Base-by-base conservation (phyloP, 2,888 invertebrate genomes). In the Leptinotarsa haldemani region DNA sequence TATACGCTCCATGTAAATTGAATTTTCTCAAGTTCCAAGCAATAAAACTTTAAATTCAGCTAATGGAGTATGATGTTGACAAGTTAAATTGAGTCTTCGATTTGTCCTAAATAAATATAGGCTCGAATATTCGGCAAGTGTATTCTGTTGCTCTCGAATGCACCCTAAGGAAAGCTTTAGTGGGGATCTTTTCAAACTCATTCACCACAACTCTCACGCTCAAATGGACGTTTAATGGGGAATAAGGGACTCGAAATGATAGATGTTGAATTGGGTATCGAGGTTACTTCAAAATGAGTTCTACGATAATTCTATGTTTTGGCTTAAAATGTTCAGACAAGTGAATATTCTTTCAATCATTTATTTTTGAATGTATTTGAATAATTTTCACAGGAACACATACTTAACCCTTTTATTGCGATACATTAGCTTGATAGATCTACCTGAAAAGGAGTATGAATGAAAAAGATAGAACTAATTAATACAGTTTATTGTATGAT, bases 21-120 rank as follows among this genome's bases (percentile, higher is more conserved):
- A 13, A 22, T 15, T 56, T 15, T 12, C 13, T 4, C 15, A 22
- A 56, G 25, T 22, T 56, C 4, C 22, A 56, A 22, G 12, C 56
- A 56, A 56, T 22, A 56, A 56, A 56, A 15, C 22, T 56, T 22
- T 25, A 56, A 56, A 56, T 56, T 56, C 22, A 56, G 56, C 22
- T 56, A 56, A 56, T 56, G 56, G 22, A 56, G 56, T 56, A 56
- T 56, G 22, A 56, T 56, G 56, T 56, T 56, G 56, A 56, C 56
- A 56, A 56, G 22, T 56, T 22, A 56, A 56, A 56, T 25, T 20
- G 56, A 56, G 22, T 22, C 22, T 56, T 56, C 56, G 4, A 13
- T 56, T 25, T 56, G 15, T 56, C 56, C 56, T 56, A 56, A 56
- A 22, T 56, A 56, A 56, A 56, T 22, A 56, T 20, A 22, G 20